Base-by-base conservation (phyloP, 2,797 vertebrate genomes). In the Sebastes diaconus region DNA sequence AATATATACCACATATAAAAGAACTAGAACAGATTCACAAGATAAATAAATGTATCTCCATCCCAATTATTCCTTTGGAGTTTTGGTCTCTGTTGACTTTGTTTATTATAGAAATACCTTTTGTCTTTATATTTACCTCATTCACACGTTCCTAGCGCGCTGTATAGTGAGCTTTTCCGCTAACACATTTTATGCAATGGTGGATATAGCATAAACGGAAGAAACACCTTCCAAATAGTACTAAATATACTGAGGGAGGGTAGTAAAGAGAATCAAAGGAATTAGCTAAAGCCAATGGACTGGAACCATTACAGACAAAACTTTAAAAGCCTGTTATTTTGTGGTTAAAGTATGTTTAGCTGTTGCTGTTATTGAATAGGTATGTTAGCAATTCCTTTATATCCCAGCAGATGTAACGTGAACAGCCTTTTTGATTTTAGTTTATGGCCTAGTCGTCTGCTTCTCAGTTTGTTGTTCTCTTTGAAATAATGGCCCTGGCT, bases 401-500 rank as follows among this genome's bases (percentile, higher is more conserved):
- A 22, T 77, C 68, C 22, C 61, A 30, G 75, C 36, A 61, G 61
- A 69, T 75, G 73, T 55, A 67, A 75, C 52, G 34, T 54, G 39
- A 79, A 69, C 70, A 78, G 34, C 24, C 25, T 66, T 74, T 77
- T 76, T 69, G 52, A 72, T 77, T 73, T 57, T 20, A 36, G 30
- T 77, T 85, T 73, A 32, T 79, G 70, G 74, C 66, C 59, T 70
- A 75, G 22, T 81, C 29, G n/a, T 86, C 70, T 75, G 73, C 20
- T 68, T 75, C 71, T 80, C 65, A 42, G 70, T 76, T 83, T 81
- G 67, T 73, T 73, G 24, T 36, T 75, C 55, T 75, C 59, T 81
- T 74, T 88, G 65, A 84, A 84, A 84, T 75, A 85, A 85, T 80
- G 69, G 25, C 79, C 59, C 78, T 2, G n/a, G 52, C 84, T 81